phyloP scores from a whole-genome alignment of 2,888 invertebrate species.

The Erebia aethiops region DNA sequence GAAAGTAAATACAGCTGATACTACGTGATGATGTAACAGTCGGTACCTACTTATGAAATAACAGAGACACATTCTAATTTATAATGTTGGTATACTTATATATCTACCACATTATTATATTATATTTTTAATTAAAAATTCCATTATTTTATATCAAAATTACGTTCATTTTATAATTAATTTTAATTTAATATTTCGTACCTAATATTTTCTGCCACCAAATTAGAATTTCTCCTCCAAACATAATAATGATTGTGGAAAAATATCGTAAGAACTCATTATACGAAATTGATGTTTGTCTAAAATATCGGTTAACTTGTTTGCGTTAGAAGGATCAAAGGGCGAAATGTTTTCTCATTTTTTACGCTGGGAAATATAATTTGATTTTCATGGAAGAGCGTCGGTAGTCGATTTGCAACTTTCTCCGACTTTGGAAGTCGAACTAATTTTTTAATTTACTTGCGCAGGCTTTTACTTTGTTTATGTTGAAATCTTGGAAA shows the following conservation, averaged over 20 bases:
- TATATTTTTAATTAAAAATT: too few species aligned
- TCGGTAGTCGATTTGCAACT: conserved; percentile 73
- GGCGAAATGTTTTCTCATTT: conserved; percentile 64
- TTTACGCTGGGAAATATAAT: conserved; percentile 72
- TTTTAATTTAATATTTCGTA: background rate
- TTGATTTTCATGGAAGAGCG: conserved; percentile 70
- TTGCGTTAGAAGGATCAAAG: conserved; percentile 68
- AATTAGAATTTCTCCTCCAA: conserved; percentile 1
- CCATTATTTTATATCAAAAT: too few species aligned
- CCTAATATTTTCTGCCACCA: background rate
- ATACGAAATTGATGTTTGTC: conserved; percentile 63
- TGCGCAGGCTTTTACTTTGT: conserved; percentile 17
- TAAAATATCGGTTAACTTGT: conserved; percentile 65
- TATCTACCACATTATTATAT: too few species aligned
- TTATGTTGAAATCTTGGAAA: conserved; percentile 19
- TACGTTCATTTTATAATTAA: too few species aligned
- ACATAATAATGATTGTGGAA: conserved; percentile 33
- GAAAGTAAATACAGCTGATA: too few species aligned
- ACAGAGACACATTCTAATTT: too few species aligned
- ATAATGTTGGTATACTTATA: too few species aligned
- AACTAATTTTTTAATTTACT: conserved; percentile 67
- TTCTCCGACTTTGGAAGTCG: conserved; percentile 59
- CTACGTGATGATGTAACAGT: too few species aligned
- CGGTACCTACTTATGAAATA: too few species aligned
- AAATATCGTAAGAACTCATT: conserved; percentile 55